Evolutionary conservation across 2,113 vertebrate genomes (phyloP), one percentile per base, ranked within the genome.

Genomic region (Corydoras sp.): DNA sequence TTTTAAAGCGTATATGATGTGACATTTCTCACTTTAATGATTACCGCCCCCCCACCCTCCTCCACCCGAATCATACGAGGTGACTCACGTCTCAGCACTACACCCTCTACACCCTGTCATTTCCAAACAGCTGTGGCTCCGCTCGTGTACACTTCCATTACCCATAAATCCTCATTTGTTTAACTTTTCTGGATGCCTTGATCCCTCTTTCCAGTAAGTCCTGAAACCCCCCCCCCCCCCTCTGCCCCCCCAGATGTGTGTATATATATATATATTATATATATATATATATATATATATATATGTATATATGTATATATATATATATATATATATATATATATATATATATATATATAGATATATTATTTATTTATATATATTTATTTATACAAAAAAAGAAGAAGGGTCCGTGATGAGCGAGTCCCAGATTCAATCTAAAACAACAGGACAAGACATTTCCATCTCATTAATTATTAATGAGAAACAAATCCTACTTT

Each of bases 191-290:
- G 85, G 88, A 90, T 85, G 82, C 78, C 77, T 80, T 86, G 83
- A 88, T 86, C 85, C 83, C 70, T 84, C 75, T 91, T 91, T 90
- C 90, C 89, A 90, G 89, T 88, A 89, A 91, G 62, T 51, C 81
- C 35, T 61, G 63, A 49, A 64, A 65, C 65, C 64, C 58, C 59
- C 62, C 48, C 54, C 50, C 67, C 59, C 62, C 53, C n/a, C n/a
- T n/a, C n/a, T n/a, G n/a, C 48, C 54, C 50, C 67, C 59, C 62
- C 53, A 49, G 43, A 65, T 53, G 13, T 53, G 51, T 53, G 51
- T 53, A 53, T 53, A 13, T 53, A 13, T 53, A 13, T 3, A 13
- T 53, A 13, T 53, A 13, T 50, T 50, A 50, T 50, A 50, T 50
- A 50, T 50, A 50, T 50, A 50, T 50, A 50, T 11, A 50, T 24